Base-by-base conservation (phyloP, 2,888 invertebrate species). In the Uropetala carovei region DNA sequence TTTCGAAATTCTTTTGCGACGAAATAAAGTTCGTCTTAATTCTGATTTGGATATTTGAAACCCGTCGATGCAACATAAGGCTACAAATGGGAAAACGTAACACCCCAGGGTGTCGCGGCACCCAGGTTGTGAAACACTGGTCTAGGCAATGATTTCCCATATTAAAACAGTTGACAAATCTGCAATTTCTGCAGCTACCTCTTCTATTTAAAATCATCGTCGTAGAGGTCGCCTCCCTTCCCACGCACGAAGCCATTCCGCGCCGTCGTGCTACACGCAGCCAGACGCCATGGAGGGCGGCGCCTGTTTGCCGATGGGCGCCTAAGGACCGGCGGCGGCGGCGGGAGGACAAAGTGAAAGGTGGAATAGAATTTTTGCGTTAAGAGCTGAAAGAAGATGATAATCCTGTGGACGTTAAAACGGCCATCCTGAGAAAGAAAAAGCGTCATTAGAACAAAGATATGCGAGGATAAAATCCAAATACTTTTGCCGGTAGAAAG, bases 241-340 rank as follows among this genome's bases (percentile, higher is more conserved):
- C 7, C 68, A 68, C 43, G 3, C 43, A 43, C 43, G 22, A 18
- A 68, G 68, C 68, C 9, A 68, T 68, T 75, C 27, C 18, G 75
- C 75, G 22, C 75, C 13, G 27, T 27, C 22, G 27, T 27, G 75
- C 11, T 68, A 18, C 22, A 22, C 75, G 9, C 75, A 75, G 22
- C 75, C 75, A 75, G 75, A 75, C 75, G 75, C 27, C 75, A 27
- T 75, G 75, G 75, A 75, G 27, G 75, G 75, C 27, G 75, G 75
- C 75, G 75, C 75, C 75, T 75, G 27, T 75, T 22, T 68, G 68
- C 68, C n/a, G 68, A 18, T 68, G 68, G 68, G 68, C 68, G 68
- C 68, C 68, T 68, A 68, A 68, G 68, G 22, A 68, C 18, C 68
- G 68, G 68, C 9, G 13, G 11, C 13, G 75, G 75, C 75, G 75